Evolutionary conservation across 2,888 invertebrate genomes (phyloP), one percentile per base, ranked within the genome.

Genomic region (Neoaliturus tenellus): DNA sequence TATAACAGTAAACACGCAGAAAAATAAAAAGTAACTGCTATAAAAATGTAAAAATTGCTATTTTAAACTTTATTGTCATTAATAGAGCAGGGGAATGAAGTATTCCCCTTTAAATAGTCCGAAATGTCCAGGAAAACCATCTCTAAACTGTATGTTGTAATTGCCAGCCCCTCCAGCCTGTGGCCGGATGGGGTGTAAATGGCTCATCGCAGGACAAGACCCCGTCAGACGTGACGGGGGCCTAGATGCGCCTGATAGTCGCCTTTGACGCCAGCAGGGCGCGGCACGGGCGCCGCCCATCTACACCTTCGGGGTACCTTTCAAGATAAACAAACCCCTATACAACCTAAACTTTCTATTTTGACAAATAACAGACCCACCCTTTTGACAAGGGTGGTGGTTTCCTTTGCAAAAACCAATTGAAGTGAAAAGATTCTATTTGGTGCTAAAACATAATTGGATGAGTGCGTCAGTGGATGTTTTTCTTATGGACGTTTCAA

Each of bases 261-360:
- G 62, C 62, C 39, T 39, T 39, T 69, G 69, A 69, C 69, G 69
- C 69, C 69, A 69, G 5, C n/a, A 39, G 69, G 69, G 69, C 28
- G 69, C 28, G 69, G 33, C 35, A 5, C n/a, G 69, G 69, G 69
- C 69, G 69, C 69, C 69, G 35, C 31, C 67, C 58, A 4, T 4
- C 58, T 23, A 31, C 58, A 28, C 28, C 28, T 31, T 31, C 33
- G 17, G 39, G 69, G 69, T n/a, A 39, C 39, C 23, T 39, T 69
- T 69, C 28, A 35, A 69, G 39, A 39, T 39, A 39, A 69, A 69
- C 35, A 35, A 69, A 69, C 69, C 69, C 39, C 39, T 17, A 69
- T 20, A 35, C 35, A 69, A 35, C 69, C 39, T 20, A 6, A 39
- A 69, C 69, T 69, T 69, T 69, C 69, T 69, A 69, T 69, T 69